Base-by-base conservation (phyloP, 2,888 invertebrate species). In the Phrixothrix hirtus region DNA sequence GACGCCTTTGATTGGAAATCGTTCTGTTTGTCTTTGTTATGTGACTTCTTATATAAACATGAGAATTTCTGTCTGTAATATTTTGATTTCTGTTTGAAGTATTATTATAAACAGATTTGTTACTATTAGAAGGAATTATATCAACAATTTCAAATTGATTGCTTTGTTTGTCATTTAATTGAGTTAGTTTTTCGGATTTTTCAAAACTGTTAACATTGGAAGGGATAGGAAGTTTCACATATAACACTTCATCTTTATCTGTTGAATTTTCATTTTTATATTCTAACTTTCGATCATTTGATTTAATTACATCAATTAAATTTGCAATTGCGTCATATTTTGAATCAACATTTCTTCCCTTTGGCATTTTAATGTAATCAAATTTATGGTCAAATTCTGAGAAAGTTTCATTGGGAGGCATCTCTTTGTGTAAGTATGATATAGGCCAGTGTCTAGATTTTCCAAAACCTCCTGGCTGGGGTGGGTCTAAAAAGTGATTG, bases 361-460 rank as follows among this genome's bases (percentile, higher is more conserved):
- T 45, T 27, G 34, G 29, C 11, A 36, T 31, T 50, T 59, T 56
- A 56, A 60, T 65, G 16, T 61, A 39, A 46, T 62, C 56, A 16
- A 55, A 58, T 34, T 52, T 60, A 2, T 41, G 38, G 45, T 58
- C 54, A 6, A 13, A 14, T 12, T 38, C 38, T 1, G 52, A 30
- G 5, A 43, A 16, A 6, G 56, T 45, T 66, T 86, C 59, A 68
- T 89, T 89, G 0, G 91, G 91, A 2, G 92, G 92, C 25, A 85
- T 83, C 52, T 86, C 85, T 70, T 85, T 85, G 67, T 92, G 92
- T 0, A 92, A 78, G 69, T 91, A 92, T 0, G 89, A 87, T 11
- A 92, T 86, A 0, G 91, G 91, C 89, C 90, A 92, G 50, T 78
- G 73, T 13, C 81, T 74, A 0, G 76, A 66, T 60, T 68, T 72